Evolutionary conservation across 2,797 vertebrate species (phyloP).

Genomic region (Melanotaenia trifasciata): DNA sequence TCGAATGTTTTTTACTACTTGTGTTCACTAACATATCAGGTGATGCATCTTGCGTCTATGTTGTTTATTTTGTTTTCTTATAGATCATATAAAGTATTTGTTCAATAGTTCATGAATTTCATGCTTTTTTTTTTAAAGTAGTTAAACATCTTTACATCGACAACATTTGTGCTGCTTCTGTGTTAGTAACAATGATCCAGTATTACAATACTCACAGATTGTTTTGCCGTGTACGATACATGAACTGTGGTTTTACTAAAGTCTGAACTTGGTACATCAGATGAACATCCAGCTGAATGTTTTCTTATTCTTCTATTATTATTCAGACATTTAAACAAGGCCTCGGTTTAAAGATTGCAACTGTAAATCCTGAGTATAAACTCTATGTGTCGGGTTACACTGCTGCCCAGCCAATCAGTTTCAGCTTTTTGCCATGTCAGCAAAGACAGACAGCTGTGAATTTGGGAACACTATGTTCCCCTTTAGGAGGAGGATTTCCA

Average conservation of each 20-base stretch:
- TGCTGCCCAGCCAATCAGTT: slow-evolving; percentile 8
- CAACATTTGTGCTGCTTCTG: neutral
- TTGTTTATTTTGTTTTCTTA: too few species aligned
- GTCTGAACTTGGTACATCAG: neutral
- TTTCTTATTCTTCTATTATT: neutral
- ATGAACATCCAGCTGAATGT: neutral
- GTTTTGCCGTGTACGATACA: neutral
- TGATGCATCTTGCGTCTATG: neutral
- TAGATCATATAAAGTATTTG: too few species aligned
- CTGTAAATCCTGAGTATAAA: neutral
- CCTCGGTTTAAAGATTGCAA: neutral
- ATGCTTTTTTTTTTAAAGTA: too few species aligned
- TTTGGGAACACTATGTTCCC: slow-evolving; percentile 65
- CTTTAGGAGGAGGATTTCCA: slow-evolving; percentile 37
- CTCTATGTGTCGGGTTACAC: neutral
- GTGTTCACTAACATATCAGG: neutral
- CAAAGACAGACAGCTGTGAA: slow-evolving; percentile 42
- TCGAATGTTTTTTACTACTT: neutral
- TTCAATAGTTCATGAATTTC: too few species aligned
- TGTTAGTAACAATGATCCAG: neutral
- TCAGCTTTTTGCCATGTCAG: slow-evolving; percentile 48
- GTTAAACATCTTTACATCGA: neutral
- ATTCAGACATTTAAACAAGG: neutral
- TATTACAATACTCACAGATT: neutral
- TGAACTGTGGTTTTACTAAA: neutral